Percentiles rank a stretch among this genome's conserved stretches.
Evolutionary conservation across 2,113 vertebrate genomes (phyloP).

Genomic region (Oriolus oriolus): DNA sequence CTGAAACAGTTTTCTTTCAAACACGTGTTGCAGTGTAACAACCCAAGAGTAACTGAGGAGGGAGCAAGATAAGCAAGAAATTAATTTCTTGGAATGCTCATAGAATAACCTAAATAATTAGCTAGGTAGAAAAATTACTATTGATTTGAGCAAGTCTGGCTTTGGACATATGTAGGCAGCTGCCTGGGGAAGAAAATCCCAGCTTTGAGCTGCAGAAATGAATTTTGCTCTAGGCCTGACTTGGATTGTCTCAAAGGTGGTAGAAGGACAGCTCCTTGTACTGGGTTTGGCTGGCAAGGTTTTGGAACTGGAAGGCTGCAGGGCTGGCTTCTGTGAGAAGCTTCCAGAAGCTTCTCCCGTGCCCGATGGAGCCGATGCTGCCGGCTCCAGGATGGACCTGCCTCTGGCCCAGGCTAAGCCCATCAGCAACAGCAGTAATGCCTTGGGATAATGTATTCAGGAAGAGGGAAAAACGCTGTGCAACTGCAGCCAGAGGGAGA

Average conservation of each 20-base stretch:
- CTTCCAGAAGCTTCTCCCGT: neutral
- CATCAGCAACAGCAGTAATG: neutral
- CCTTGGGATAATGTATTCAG: rapidly evolving
- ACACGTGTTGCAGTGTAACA: neutral
- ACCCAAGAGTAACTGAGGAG: neutral
- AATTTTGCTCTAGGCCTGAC: neutral
- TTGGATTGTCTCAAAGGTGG: neutral
- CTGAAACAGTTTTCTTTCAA: neutral
- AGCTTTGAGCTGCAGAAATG: neutral
- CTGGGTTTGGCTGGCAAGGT: neutral
- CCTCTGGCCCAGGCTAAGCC: neutral
- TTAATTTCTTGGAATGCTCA: neutral
- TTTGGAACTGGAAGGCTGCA: neutral
- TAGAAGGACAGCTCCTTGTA: neutral
- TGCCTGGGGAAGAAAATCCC: neutral
- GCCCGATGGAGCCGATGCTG: rapidly evolving
- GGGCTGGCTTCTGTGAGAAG: neutral
- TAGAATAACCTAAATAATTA: neutral
- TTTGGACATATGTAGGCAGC: neutral
- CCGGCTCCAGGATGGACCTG: neutral
- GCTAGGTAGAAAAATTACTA: neutral
- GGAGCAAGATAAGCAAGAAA: neutral
- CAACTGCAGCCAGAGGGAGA: neutral
- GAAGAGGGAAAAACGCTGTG: neutral
- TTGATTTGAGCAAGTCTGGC: neutral